These are phyloP conservation scores for Craterocephalus amniculus DNA, from an alignment of 2,797 vertebrate species.

Conservation along the genomic window DNA sequence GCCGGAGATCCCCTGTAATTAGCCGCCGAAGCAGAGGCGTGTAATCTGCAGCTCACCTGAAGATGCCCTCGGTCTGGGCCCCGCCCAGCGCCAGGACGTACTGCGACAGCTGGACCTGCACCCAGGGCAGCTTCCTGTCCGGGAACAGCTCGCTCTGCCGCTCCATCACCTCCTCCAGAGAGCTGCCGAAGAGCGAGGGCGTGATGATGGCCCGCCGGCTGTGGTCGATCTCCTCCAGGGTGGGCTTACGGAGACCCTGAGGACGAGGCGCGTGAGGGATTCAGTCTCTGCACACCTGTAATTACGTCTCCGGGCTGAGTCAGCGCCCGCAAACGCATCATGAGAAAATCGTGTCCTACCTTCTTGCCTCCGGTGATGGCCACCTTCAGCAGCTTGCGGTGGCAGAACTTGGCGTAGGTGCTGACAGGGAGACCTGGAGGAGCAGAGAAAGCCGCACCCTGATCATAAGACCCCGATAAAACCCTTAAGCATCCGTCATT, in stretches of 20 bases:
- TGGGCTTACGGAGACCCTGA: conserved; percentile 92
- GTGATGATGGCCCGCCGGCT: conserved; percentile 90
- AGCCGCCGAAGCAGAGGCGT: conserved; percentile 32
- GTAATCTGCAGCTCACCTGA: conserved; percentile 88
- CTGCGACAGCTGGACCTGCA: conserved; percentile 92
- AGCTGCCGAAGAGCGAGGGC: conserved; percentile 91
- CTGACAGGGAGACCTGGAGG: conserved; percentile 88
- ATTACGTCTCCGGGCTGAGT: conserved; percentile 54
- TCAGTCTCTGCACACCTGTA: conserved; percentile 53
- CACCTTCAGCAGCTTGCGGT: conserved; percentile 91
- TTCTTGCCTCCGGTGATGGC: conserved; percentile 91
- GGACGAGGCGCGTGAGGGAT: conserved; percentile 8
- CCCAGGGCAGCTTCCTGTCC: conserved; percentile 90
- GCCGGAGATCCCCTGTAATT: conserved; percentile 41
- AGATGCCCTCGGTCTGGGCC: conserved; percentile 92
- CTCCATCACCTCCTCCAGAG: conserved; percentile 92
- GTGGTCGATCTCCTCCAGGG: conserved; percentile 89
- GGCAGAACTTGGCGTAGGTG: conserved; percentile 91
- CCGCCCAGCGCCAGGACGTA: conserved; percentile 90
- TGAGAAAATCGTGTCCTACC: too few relatives aligned
- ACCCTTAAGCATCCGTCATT: conserved; percentile 34
- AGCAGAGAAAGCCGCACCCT: conserved; percentile 19
- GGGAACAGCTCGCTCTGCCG: conserved; percentile 89
- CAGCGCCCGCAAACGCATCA: too few relatives aligned
- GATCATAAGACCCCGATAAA: conserved; percentile 18